phyloP scores from a whole-genome alignment of 1,140 invertebrate species.

The Lasioglossum albipes region DNA sequence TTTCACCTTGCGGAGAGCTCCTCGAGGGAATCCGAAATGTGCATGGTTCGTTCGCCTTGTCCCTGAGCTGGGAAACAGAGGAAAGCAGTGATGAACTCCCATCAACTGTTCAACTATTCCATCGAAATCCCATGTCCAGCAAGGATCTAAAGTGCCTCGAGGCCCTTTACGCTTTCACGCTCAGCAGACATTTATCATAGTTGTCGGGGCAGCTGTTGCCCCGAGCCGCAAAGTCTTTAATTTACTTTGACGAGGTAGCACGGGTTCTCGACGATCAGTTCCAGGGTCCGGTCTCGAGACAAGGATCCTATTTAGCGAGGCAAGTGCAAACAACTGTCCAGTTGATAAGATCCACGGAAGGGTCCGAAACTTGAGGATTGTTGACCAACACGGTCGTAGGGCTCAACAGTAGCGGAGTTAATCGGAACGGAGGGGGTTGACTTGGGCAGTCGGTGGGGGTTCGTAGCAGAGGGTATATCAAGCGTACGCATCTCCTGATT shows the following conservation, averaged over 20 bases:
- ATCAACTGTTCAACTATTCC: too few species aligned
- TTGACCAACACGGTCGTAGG: neutral
- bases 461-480: conserved; percentile 49
- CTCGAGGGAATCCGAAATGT: neutral
- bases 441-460: neutral
- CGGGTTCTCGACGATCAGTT: neutral
- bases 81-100: too few species aligned
- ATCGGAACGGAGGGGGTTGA: neutral
- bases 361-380: neutral
- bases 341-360: neutral
- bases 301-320: neutral
- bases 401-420: neutral
- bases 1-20: neutral
- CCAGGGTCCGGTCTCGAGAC: neutral
- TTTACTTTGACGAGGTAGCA: too few species aligned
- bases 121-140: too few species aligned
- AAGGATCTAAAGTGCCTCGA: too few species aligned
- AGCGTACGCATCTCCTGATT: conserved; percentile 48
- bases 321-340: neutral
- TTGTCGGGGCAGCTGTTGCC: too few species aligned
- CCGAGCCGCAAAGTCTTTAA: too few species aligned
- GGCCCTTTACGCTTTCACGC: too few species aligned
- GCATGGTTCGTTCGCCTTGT: too few species aligned
- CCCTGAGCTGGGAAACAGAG: too few species aligned
- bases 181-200: too few species aligned